Evolutionary conservation across 2,888 invertebrate species (phyloP).

Genomic region (Chorisops tibialis): DNA sequence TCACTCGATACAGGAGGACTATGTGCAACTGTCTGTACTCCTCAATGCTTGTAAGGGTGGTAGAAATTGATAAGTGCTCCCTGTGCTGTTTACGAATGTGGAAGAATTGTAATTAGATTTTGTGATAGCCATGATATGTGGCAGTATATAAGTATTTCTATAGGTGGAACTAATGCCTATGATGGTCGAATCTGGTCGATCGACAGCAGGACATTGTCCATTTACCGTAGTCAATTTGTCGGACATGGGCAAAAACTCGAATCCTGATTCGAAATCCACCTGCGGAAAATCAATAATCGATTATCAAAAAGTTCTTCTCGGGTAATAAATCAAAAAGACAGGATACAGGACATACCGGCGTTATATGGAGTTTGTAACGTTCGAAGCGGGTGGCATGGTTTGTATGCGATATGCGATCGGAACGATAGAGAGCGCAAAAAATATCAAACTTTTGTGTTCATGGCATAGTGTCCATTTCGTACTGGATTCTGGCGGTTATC

Average conservation of each 20-base stretch:
- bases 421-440: slow-evolving; percentile 20
- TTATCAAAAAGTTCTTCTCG: slow-evolving; percentile 33
- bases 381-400: background rate
- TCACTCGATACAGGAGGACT: background rate
- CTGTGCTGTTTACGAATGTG: slow-evolving; percentile 24
- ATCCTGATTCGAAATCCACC: slow-evolving; percentile 25
- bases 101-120: slow-evolving; percentile 35
- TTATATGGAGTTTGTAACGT: too few species aligned
- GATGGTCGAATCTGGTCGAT: slow-evolving; percentile 18
- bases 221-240: slow-evolving; percentile 32
- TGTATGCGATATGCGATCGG: slow-evolving; percentile 5
- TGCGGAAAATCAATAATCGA: slow-evolving; percentile 35
- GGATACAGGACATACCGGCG: background rate
- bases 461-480: too few species aligned
- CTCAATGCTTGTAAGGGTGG: background rate
- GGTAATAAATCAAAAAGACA: slow-evolving; percentile 33
- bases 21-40: too few species aligned
- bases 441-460: background rate
- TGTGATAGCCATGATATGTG: slow-evolving; percentile 20
- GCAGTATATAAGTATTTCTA: background rate
- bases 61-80: slow-evolving; percentile 26
- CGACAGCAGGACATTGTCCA: slow-evolving; percentile 12
- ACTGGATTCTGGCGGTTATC: background rate
- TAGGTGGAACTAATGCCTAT: slow-evolving; percentile 14
- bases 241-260: slow-evolving; percentile 26